Percentiles rank a stretch among this genome's conserved stretches.
phyloP scores from a whole-genome alignment of 2,888 invertebrate species.

The Rotaria socialis region DNA sequence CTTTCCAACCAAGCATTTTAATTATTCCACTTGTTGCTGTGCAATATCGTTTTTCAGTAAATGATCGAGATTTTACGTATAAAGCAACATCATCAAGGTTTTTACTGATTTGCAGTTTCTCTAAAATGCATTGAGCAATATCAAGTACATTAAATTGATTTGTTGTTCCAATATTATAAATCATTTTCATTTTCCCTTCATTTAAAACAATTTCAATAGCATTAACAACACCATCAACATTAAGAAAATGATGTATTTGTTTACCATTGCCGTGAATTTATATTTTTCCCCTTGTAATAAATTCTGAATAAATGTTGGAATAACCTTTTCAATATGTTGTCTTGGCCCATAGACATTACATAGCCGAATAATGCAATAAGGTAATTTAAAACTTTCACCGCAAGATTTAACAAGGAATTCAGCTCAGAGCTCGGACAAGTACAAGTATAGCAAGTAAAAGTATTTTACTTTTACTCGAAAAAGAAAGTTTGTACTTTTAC shows the following conservation, averaged over 20 bases:
- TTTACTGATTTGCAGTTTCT: slow-evolving; percentile 47
- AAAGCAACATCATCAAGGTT: slow-evolving; percentile 47
- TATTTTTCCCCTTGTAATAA: slow-evolving; percentile 49
- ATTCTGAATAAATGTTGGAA: slow-evolving; percentile 51
- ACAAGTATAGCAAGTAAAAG: too few relatives aligned
- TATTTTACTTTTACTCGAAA: too few relatives aligned
- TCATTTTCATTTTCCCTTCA: slow-evolving; percentile 51
- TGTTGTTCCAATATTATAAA: slow-evolving; percentile 51
- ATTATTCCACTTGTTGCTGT: slow-evolving; percentile 44
- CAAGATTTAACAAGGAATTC: slow-evolving; percentile 51
- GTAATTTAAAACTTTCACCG: slow-evolving; percentile 50
- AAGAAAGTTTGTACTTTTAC: too few relatives aligned
- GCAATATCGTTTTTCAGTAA: slow-evolving; percentile 50
- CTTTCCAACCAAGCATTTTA: slow-evolving; percentile 50
- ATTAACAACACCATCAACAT: slow-evolving; percentile 49
- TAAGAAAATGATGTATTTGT: slow-evolving; percentile 53
- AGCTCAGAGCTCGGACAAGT: too few relatives aligned
- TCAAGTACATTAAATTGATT: slow-evolving; percentile 54
- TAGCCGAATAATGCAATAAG: slow-evolving; percentile 50
- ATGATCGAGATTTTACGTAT: slow-evolving; percentile 49
- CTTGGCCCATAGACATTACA: slow-evolving; percentile 52
- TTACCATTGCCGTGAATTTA: slow-evolving; percentile 49
- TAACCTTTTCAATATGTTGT: slow-evolving; percentile 52
- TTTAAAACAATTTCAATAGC: slow-evolving; percentile 51
- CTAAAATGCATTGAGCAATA: slow-evolving; percentile 52